These are phyloP conservation scores for Thalassophryne amazonica DNA, from an alignment of 2,797 vertebrate species.

Conservation along the genomic window DNA sequence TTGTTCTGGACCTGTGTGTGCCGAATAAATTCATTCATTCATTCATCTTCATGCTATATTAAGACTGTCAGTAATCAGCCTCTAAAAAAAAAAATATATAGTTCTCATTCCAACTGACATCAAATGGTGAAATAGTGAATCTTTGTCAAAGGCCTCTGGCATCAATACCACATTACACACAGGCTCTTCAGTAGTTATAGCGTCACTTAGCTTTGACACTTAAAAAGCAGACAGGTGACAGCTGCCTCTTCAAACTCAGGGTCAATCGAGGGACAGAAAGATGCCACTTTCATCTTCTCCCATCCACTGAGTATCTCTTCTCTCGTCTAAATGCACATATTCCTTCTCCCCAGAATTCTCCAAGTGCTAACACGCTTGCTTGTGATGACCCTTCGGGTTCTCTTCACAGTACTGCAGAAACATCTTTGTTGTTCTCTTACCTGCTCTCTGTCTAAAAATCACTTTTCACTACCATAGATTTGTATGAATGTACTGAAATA, in stretches of 20 bases:
- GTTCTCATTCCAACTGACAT: no score
- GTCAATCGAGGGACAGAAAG: conserved; percentile 28
- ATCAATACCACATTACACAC: no score
- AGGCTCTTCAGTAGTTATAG: conserved; percentile 18
- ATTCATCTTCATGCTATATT: no score
- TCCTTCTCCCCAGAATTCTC: conserved; percentile 9
- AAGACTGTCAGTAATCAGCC: no score
- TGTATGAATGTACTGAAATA: neutral
- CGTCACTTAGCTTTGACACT: conserved; percentile 20
- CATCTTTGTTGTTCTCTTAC: conserved; percentile 16
- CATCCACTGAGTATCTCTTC: conserved; percentile 21
- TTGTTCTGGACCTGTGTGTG: no score
- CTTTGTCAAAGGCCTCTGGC: no score
- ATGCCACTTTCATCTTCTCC: conserved; percentile 40
- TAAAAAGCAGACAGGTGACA: conserved; percentile 38
- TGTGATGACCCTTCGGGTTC: conserved; percentile 19
- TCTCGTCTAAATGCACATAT: conserved; percentile 17
- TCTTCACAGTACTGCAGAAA: neutral
- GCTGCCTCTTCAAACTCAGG: conserved; percentile 45
- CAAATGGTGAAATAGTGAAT: no score
- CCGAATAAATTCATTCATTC: no score
- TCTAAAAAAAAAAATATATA: no score
- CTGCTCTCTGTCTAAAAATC: neutral
- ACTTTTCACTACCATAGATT: neutral
- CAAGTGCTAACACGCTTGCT: conserved; percentile 11